Evolutionary conservation across 2,888 invertebrate genomes (phyloP), one percentile per base, ranked within the genome.

Genomic region (Apodemia hepburni): DNA sequence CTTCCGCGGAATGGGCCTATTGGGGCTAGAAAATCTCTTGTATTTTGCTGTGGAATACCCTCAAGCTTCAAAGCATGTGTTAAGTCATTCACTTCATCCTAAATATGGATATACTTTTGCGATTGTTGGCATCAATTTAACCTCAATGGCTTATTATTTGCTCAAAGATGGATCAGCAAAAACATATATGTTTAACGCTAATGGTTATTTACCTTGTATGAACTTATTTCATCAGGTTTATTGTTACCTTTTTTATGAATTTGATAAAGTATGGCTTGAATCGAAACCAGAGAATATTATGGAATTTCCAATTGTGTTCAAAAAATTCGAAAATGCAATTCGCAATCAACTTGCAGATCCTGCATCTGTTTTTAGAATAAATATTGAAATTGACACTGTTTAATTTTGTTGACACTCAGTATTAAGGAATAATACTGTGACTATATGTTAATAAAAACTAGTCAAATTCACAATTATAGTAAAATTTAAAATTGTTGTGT

Each of bases 1-100:
- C 88, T 99, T 99, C 79, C 94, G 99, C 61, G 99, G 99, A 66
- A 99, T 99, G 98, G 99, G 99, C 29, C 84, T 98, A 65, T 92
- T 99, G 51, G 98, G 98, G 9, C 87, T 99, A 59, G 97, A 98
- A 74, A 98, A 99, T 86, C 92, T 99, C 0, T 79, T 98, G 73
- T 98, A 93, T 78, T 98, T 98, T 87, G 96, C 97, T 33, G 93
- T 93, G 45, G 96, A 96, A 77, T 97, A 97, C 82, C 94, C 94
- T 22, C 94, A 94, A 73, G 94, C 95, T 17, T 96, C 98, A 2
- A 93, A 93, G 61, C 96, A 97, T 79, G 96, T 98, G 6, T 87
- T 98, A 15, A 94, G 96, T 18, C 97, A 97, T 80, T 98, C 98
- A 0, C 93, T 94, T 72, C 98, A 98, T 89, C 98, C 98, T 0